Evolutionary conservation across 2,113 vertebrate genomes (phyloP), one percentile per base, ranked within the genome.

Genomic region (Anguilla rostrata): DNA sequence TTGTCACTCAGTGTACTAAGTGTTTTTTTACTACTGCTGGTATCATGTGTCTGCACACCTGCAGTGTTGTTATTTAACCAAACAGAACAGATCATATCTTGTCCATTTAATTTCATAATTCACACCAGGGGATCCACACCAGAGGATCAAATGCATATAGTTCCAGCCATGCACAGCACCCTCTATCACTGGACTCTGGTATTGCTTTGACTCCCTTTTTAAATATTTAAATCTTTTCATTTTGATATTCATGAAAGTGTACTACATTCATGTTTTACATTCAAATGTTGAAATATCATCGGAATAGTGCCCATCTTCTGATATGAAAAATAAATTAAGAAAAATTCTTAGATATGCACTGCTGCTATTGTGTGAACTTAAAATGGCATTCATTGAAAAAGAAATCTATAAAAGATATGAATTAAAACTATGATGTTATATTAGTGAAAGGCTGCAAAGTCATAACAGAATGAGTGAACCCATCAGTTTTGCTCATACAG

Each of bases 401-500:
- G 3, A 78, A 56, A 60, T n/a, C 5, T 20, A 60, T 29, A 18
- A 71, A 40, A 66, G 14, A 9, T 81, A 40, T 81, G 18, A 78
- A 78, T n/a, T 20, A 34, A 84, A 11, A 53, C 12, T 11, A 3
- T 26, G 9, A 66, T 78, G 75, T 78, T 22, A 78, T 78, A 78
- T 78, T 16, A 78, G n/a, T 34, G 75, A 78, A 46, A 11, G 12
- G 49, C 49, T 78, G 5, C 43, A 46, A 43, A n/a, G 49, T 39
- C 46, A 16, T 80, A 80, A 60, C 18, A 3, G 14, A 20, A 39
- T 26, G 79, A 86, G 91, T 85, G 86, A 84, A 87, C 89, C 92
- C 91, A 90, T 93, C 91, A 92, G 80, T 88, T 85, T 56, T 83
- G 83, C 88, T 86, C 84, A 80, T 78, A 86, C 43, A 86, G 83